These are phyloP conservation scores for Radopholus similis DNA, from an alignment of 1,140 invertebrate genomes.

Conservation along the genomic window DNA sequence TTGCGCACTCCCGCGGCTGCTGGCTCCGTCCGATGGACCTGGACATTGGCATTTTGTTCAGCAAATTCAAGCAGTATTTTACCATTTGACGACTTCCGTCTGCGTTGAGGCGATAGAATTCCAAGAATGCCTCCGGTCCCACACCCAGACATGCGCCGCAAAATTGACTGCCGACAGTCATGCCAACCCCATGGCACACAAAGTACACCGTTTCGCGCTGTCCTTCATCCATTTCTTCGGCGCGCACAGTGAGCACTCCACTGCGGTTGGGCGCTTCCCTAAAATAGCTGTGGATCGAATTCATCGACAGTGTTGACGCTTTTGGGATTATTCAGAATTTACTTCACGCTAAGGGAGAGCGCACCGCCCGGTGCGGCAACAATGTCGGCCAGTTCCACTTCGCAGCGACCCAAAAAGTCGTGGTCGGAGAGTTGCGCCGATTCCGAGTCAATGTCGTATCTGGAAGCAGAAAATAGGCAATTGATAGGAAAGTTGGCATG, in stretches of 20 bases:
- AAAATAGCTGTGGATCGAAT: constrained; percentile 9
- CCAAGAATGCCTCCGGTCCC: constrained; percentile 60
- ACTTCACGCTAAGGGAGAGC: neutral
- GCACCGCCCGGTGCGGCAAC: constrained; percentile 57
- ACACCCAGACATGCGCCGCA: neutral
- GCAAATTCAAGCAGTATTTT: too few relatives aligned
- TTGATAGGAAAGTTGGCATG: too few relatives aligned
- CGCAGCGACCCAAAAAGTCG: constrained; percentile 65
- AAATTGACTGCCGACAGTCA: too few relatives aligned
- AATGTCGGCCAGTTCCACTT: constrained; percentile 65
- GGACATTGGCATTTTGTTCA: too few relatives aligned
- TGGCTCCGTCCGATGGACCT: constrained; percentile 66
- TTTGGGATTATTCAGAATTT: too few relatives aligned
- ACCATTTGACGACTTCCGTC: too few relatives aligned
- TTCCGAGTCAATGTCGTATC: constrained; percentile 62
- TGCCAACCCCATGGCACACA: constrained; percentile 62
- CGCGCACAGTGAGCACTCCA: constrained; percentile 61
- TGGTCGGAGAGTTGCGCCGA: constrained; percentile 54
- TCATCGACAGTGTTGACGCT: neutral
- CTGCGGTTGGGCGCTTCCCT: constrained; percentile 30
- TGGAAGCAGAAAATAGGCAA: too few relatives aligned
- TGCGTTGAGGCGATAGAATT: constrained; percentile 63
- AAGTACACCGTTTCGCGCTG: constrained; percentile 63
- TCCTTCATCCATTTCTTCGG: constrained; percentile 63
- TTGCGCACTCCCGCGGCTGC: too few relatives aligned